Percentiles rank a stretch among this genome's conserved stretches.
Conservation (phyloP, 2,888 invertebrate genomes). For the Nomada fabriciana region DNA sequence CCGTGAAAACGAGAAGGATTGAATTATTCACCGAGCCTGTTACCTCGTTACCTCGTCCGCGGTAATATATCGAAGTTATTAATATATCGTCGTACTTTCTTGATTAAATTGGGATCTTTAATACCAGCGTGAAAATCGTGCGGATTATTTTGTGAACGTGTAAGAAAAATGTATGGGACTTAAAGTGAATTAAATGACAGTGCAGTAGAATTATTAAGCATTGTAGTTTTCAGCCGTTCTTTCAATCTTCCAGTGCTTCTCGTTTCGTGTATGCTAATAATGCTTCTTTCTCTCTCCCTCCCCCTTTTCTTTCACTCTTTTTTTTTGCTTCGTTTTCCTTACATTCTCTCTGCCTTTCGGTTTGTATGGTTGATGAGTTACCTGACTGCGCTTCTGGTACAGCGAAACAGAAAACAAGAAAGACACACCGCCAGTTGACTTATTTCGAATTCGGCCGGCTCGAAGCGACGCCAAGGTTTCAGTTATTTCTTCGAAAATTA, state of each 20-base stretch:
- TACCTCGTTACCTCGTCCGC: background rate
- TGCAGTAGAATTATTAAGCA: background rate
- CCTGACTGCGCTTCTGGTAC: slow-evolving; percentile 84
- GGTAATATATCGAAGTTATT: background rate
- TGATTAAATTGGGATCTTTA: background rate
- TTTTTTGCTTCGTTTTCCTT: slow-evolving; percentile 35
- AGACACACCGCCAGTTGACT: slow-evolving; percentile 77
- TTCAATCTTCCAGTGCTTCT: slow-evolving; percentile 23
- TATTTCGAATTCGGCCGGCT: slow-evolving; percentile 68
- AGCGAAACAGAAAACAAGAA: slow-evolving; percentile 83
- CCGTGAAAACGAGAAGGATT: background rate
- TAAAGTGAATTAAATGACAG: background rate
- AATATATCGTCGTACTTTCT: background rate
- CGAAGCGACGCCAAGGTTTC: slow-evolving; percentile 54
- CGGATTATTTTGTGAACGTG: background rate
- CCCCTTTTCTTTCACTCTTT: slow-evolving; percentile 22
- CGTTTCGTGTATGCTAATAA: slow-evolving; percentile 16
- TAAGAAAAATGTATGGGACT: background rate
- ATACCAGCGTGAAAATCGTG: background rate
- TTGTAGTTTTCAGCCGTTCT: slow-evolving; percentile 23
- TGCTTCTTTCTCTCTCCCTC: slow-evolving; percentile 1
- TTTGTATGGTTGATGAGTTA: slow-evolving; percentile 74
- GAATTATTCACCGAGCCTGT: background rate
- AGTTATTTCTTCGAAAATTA: slow-evolving; percentile 37
- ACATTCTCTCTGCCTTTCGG: slow-evolving; percentile 53